A percentile compares a stretch with the other conserved stretches of the same genome.
Conservation (phyloP, 2,888 invertebrate species). For the Podabrus alpinus region DNA sequence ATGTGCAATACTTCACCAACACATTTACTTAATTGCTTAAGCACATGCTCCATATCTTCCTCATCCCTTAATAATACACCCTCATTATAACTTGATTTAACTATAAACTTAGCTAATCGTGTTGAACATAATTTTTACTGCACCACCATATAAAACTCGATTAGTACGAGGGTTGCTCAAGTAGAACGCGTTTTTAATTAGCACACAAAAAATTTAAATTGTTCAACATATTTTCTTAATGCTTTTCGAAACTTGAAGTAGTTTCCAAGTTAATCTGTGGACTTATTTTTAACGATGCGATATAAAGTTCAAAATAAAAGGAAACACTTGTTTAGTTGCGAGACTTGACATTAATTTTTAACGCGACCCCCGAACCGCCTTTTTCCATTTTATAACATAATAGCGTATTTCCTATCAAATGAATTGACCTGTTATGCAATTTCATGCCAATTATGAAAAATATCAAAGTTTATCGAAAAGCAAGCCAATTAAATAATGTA, state of each 20-base stretch:
- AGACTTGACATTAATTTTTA: background rate
- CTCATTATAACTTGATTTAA: constrained; percentile 22
- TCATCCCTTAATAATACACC: constrained; percentile 14
- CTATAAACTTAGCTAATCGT: constrained; percentile 2
- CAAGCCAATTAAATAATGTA: background rate
- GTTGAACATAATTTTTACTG: background rate
- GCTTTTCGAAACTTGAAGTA: background rate
- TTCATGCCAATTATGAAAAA: background rate
- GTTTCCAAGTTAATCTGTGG: background rate
- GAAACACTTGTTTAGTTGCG: background rate
- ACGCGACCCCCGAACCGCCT: too few species aligned
- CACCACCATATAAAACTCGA: background rate
- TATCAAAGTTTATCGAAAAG: background rate
- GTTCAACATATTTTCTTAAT: background rate
- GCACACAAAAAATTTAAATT: background rate
- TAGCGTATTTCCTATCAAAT: background rate
- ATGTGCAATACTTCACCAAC: constrained; percentile 29
- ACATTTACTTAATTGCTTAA: constrained; percentile 37
- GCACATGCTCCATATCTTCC: constrained; percentile 11
- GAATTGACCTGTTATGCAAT: background rate
- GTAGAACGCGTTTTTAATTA: background rate
- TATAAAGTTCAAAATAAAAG: background rate
- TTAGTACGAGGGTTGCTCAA: background rate
- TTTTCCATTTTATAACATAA: too few species aligned
- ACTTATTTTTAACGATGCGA: background rate